Evolutionary conservation across 2,113 vertebrate species (phyloP), one percentile per base, ranked within the genome.

Genomic region (Halichoeres trimaculatus): DNA sequence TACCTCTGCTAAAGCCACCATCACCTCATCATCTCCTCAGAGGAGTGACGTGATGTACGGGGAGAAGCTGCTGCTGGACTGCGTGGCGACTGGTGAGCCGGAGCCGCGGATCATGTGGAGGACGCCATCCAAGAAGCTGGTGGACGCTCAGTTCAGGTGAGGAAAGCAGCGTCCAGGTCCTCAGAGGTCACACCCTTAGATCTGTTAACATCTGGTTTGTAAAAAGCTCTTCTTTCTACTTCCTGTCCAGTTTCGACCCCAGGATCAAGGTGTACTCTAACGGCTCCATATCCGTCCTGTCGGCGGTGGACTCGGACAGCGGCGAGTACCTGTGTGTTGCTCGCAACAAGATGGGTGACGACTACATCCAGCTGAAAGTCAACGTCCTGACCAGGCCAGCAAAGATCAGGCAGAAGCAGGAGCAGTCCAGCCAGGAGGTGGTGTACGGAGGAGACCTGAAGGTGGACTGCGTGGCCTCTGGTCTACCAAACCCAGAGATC

Each of bases 271-370:
- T 95, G 5, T 94, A 95, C 63, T 40, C 74, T 76, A 98, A 99
- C 0, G 97, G 97, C 16, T 95, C 95, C 0, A 87, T 99, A 64
- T 72, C 93, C 40, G 80, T 98, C n/a, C 88, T 62, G 2, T 90
- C 94, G 0, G 91, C 96, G 60, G 98, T 95, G 0, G 94, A 97
- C 26, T 91, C 93, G 73, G 97, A 99, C 56, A 85, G 93, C 0
- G 97, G 97, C 0, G 95, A 98, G 47, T 99, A 98, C 83, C 69
- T 99, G 35, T 99, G 97, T 19, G 90, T 97, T 43, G 96, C 96
- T 2, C 93, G 96, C 3, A 98, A 98, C 82, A 94, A 95, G 78
- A 91, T 96, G 0, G 97, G 96, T 0, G 96, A 98, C 20, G 97
- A 98, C 83, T 96, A 94, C 0, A 81, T 95, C 8, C 81, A 92